These are phyloP conservation scores for Psix sp. DNA, from an alignment of 1,140 invertebrate species.

Conservation along the genomic window DNA sequence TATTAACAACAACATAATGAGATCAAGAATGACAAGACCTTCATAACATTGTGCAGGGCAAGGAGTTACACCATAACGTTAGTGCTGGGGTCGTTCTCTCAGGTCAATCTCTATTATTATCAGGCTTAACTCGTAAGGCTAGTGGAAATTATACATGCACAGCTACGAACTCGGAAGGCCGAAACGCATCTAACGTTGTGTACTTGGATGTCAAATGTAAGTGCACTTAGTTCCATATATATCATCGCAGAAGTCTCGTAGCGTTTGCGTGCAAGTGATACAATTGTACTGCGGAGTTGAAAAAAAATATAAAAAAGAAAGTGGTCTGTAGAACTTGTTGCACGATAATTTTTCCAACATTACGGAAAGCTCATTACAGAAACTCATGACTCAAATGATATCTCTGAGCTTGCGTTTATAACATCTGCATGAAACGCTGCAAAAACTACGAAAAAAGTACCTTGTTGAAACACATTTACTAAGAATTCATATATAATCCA, in stretches of 20 bases:
- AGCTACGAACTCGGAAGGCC: constrained; percentile 79
- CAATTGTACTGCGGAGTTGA: neutral
- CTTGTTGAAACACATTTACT: constrained; percentile 45
- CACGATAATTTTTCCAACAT: constrained; percentile 35
- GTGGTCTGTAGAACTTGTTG: constrained; percentile 35
- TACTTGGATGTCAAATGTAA: constrained; percentile 80
- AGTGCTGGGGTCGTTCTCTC: constrained; percentile 78
- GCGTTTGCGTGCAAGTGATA: neutral
- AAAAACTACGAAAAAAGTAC: constrained; percentile 54
- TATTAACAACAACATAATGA: constrained; percentile 47
- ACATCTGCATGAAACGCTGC: constrained; percentile 51
- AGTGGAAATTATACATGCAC: constrained; percentile 80
- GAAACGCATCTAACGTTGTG: constrained; percentile 78
- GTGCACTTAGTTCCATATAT: constrained; percentile 61
- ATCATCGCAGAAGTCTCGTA: too few species aligned
- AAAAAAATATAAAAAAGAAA: neutral
- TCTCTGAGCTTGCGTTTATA: constrained; percentile 40
- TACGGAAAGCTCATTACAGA: constrained; percentile 47
- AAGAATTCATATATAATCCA: too few species aligned
- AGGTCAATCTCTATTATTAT: constrained; percentile 80
- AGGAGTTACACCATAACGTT: constrained; percentile 78
- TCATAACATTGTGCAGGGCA: constrained; percentile 71
- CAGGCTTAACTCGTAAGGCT: constrained; percentile 78
- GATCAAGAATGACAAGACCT: constrained; percentile 44
- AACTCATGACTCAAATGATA: constrained; percentile 46